A percentile compares a stretch with the other conserved stretches of the same genome.
phyloP scores from a whole-genome alignment of 1,140 invertebrate species.

The Gryon sp. region DNA sequence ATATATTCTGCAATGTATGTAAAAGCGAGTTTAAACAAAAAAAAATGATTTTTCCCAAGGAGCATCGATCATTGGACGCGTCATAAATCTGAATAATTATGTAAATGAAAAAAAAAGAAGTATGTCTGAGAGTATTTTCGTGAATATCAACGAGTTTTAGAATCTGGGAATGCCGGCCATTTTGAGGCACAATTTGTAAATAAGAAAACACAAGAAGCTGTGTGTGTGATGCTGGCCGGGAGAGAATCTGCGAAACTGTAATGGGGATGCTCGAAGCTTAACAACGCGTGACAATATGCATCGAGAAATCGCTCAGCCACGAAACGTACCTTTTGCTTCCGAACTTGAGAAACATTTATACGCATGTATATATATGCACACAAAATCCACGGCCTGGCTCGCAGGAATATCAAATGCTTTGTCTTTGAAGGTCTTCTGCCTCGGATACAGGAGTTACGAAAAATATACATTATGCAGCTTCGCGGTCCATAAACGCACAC shows the following conservation, averaged over 20 bases:
- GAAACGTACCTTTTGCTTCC: conserved; percentile 57
- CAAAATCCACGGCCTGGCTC: conserved; percentile 34
- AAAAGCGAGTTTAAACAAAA: too few relatives aligned
- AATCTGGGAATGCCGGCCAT: conserved; percentile 1
- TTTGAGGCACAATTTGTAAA: conserved; percentile 58
- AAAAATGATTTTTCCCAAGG: too few relatives aligned
- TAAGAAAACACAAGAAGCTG: conserved; percentile 55
- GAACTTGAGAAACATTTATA: conserved; percentile 50
- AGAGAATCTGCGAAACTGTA: conserved; percentile 66
- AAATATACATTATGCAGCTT: conserved; percentile 78
- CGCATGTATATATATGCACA: conserved; percentile 53
- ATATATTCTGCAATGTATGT: conserved; percentile 22
- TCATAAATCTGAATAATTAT: conserved; percentile 35
- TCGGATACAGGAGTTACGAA: too few relatives aligned
- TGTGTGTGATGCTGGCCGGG: too few relatives aligned
- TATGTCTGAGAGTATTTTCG: conserved; percentile 29
- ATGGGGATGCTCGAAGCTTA: conserved; percentile 74
- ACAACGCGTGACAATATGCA: conserved; percentile 78
- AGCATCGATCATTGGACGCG: too few relatives aligned
- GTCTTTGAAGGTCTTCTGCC: conserved; percentile 57
- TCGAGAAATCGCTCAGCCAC: conserved; percentile 72
- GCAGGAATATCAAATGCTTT: conserved; percentile 48
- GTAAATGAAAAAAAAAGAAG: conserved; percentile 53
- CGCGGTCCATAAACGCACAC: conserved; percentile 75
- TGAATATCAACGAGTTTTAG: conserved; percentile 22